Evolutionary conservation across 2,113 vertebrate species (phyloP), one percentile per base, ranked within the genome.

Genomic region (Hydropotes inermis): DNA sequence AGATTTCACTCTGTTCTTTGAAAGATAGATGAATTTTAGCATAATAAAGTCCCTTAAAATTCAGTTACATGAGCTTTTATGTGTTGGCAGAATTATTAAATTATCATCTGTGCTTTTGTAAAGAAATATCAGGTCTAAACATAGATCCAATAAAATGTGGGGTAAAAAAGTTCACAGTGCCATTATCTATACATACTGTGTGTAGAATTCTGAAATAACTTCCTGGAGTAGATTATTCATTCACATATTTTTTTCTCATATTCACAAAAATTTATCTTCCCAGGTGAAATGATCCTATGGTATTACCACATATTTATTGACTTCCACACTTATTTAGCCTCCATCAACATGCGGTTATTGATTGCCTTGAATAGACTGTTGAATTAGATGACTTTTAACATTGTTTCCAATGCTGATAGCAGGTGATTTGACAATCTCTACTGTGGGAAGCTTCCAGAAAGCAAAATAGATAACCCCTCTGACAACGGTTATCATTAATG

Each of bases 31-130:
- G 21, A 94, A 74, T 92, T 91, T 78, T 61, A 58, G 74, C 21
- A 50, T 33, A 43, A n/a, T n/a, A 92, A 94, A 88, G 36, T 91
- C 30, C 11, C 25, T 57, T 87, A 39, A 87, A 60, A 45, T 30
- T 36, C n/a, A 79, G 2, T 82, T 94, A 6, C 3, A 57, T 3
- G 5, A 91, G 0, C 28, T 30, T 54, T 85, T 94, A 23, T 89
- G 25, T 60, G 74, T 36, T 54, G 45, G 39, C 7, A 27, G 81
- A 17, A 74, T 54, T 19, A 76, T 76, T 5, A 21, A 92, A 89
- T 93, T 87, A 87, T 76, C 6, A 52, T 92, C 84, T 74, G 12
- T 93, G 39, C 33, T 92, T 97, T 97, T 87, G 52, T 93, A 54
- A 79, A 45, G 50, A 25, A 39, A 95, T 89, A 36, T 90, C 57